Conservation (phyloP, 2,888 invertebrate genomes). For the Amaurobius ferox region DNA sequence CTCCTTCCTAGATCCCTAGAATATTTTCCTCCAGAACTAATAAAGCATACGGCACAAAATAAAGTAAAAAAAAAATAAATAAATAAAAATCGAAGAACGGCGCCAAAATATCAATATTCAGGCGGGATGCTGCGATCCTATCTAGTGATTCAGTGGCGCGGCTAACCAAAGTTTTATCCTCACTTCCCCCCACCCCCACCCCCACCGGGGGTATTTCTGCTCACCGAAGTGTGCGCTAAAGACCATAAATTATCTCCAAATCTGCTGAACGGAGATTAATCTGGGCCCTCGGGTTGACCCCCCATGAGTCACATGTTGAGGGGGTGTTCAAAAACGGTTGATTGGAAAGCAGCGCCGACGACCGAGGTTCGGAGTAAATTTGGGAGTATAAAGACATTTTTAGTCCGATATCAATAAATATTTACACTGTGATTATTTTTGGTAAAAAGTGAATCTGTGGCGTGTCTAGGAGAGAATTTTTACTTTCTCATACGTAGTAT, state of each 20-base stretch:
- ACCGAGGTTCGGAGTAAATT: not conserved
- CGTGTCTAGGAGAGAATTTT: no score
- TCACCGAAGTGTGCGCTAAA: conserved; percentile 63
- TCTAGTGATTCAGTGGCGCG: conserved; percentile 59
- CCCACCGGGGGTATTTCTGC: conserved; percentile 16
- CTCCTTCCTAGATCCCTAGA: no score
- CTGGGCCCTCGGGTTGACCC: conserved; percentile 52
- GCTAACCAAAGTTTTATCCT: conserved; percentile 66
- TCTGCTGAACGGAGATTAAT: conserved; percentile 68
- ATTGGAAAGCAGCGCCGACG: not conserved
- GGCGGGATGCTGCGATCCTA: conserved; percentile 34
- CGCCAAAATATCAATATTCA: conserved; percentile 46
- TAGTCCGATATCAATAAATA: no score
- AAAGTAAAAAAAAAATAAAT: conserved; percentile 7
- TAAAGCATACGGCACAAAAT: not conserved
- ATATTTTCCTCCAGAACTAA: not conserved
- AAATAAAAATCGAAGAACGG: not conserved
- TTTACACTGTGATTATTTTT: no score
- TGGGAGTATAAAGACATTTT: not conserved
- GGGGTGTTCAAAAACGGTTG: conserved; percentile 13
- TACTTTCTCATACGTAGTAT: no score
- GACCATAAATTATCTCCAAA: conserved; percentile 70
- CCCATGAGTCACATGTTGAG: conserved; percentile 44
- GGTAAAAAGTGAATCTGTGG: no score
- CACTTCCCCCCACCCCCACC: conserved; percentile 6